Conservation (phyloP, 2,113 vertebrate species). For the Cavia aperea region DNA sequence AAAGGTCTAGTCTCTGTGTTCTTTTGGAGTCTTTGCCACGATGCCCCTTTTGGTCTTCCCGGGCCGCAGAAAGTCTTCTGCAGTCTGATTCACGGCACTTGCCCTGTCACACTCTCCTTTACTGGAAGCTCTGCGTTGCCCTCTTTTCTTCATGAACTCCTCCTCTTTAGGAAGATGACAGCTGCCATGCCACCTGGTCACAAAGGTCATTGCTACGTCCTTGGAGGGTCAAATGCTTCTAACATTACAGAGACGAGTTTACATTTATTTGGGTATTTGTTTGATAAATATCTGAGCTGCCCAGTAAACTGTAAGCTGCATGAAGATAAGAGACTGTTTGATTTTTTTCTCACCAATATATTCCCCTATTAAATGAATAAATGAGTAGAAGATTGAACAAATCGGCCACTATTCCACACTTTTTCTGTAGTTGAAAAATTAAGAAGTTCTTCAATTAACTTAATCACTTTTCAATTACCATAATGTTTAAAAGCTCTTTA, state of each 20-base stretch:
- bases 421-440: conserved; percentile 36
- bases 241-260: background rate
- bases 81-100: background rate
- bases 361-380: conserved; percentile 32
- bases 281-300: background rate
- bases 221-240: background rate
- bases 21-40: background rate
- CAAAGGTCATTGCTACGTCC: background rate
- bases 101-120: background rate
- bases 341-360: conserved; percentile 8
- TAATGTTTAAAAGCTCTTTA: conserved; percentile 6
- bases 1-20: background rate
- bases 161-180: background rate
- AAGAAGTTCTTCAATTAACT: background rate
- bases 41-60: background rate
- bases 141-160: background rate
- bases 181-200: background rate
- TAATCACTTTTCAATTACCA: conserved; percentile 36
- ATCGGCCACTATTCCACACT: background rate
- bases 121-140: background rate
- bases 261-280: background rate
- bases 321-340: background rate
- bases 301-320: background rate
- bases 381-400: background rate
- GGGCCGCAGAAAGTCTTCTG: background rate